These are phyloP conservation scores for Orchesella cincta DNA, from an alignment of 1,140 invertebrate species.

Conservation along the genomic window DNA sequence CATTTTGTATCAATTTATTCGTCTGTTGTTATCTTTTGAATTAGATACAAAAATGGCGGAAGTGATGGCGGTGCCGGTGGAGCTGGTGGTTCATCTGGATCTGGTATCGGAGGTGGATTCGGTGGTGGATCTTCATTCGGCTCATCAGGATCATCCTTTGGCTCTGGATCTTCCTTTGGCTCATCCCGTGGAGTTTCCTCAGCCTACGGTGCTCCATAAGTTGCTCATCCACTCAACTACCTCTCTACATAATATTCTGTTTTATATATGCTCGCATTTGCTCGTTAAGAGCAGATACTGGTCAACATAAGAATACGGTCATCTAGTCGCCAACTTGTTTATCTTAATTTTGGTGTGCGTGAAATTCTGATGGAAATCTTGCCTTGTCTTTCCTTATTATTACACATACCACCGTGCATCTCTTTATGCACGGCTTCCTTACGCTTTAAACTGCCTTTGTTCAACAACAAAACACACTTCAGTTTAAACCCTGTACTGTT, in stretches of 20 bases:
- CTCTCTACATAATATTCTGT: neutral
- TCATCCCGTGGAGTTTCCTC: neutral
- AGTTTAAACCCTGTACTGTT: no score
- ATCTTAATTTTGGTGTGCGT: neutral
- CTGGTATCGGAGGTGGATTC: neutral
- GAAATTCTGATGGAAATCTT: neutral
- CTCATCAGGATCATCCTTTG: neutral
- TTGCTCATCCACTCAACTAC: neutral
- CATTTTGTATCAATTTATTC: neutral
- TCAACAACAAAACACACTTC: no score
- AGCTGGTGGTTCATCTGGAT: neutral
- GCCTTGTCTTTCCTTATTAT: neutral
- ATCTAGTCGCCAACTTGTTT: constrained; percentile 13
- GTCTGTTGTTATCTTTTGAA: no score
- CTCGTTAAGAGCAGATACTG: neutral
- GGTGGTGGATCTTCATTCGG: neutral
- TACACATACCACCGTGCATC: no score
- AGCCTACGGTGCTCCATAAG: constrained; percentile 11
- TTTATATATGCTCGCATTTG: neutral
- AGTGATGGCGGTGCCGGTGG: neutral
- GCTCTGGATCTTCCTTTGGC: constrained; percentile 8
- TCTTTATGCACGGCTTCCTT: no score
- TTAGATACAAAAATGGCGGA: no score
- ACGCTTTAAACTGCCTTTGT: no score
- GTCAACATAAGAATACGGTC: neutral